Base-by-base conservation (phyloP, 1,140 invertebrate species). In the Rhopalosiphum padi region DNA sequence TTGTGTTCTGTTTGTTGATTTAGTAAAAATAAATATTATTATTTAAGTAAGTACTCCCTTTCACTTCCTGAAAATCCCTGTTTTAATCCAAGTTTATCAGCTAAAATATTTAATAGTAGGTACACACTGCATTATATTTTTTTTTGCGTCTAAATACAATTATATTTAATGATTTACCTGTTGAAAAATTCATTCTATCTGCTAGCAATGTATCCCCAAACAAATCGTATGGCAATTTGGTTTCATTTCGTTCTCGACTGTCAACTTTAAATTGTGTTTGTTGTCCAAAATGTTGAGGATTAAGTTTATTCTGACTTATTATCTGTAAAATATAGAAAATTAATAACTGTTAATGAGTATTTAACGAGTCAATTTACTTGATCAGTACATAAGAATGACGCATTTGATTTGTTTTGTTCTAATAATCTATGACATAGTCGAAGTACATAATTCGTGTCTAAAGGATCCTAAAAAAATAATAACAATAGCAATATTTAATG, bases 401-500 rank as follows among this genome's bases (percentile, higher is more conserved):
- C 11, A n/a, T 22, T 30, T 30, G 48, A 53, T 88, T 88, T 8
- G 7, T 35, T 51, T 37, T 53, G 11, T 30, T 88, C 48, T 41
- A 88, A 35, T 25, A 88, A 53, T 53, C 22, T 53, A 21, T 88
- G 87, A 53, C 87, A 88, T 23, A 88, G 3, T 9, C n/a, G 48
- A 21, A 88, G 48, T 35, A 88, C 30, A 23, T 7, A 88, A 88
- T 88, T n/a, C 48, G 21, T 51, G n/a, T 88, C 87, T 53, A 88
- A 41, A 23, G 87, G 48, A 23, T 88, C n/a, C 87, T 88, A 88
- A 88, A 88, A 88, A 51, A 51, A 43, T 30, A 46, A 86, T 23
- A 46, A 30, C 9, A 22, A 30, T 2, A 43, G 23, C 7, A 46
- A 25, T 46, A 30, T 0, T 46, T 43, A 41, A 1, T 25, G 6